These are phyloP conservation scores for Caenorhabditis drosophilae DNA, from an alignment of 2,888 invertebrate genomes.

Conservation along the genomic window DNA sequence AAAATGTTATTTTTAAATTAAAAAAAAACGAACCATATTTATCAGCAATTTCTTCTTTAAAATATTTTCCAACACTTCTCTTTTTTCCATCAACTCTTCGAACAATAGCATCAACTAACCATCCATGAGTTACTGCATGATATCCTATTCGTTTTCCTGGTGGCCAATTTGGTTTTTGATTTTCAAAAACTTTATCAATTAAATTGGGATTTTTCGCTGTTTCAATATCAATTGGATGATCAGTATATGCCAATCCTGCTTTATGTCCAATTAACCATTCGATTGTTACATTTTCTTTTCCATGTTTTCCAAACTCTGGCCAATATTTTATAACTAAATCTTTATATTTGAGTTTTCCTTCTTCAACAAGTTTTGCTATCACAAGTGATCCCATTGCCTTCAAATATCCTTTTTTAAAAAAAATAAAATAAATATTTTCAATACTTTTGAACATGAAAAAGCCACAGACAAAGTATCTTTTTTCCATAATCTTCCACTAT, in stretches of 20 bases:
- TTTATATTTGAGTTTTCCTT: constrained; percentile 69
- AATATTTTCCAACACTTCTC: constrained; percentile 67
- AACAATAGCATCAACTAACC: constrained; percentile 64
- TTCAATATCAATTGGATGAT: constrained; percentile 65
- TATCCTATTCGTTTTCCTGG: constrained; percentile 69
- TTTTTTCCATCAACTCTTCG: constrained; percentile 51
- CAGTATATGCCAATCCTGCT: constrained; percentile 69
- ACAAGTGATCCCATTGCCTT: constrained; percentile 61
- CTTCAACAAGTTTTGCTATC: constrained; percentile 69
- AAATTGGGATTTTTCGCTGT: constrained; percentile 64
- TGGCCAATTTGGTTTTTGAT: constrained; percentile 60
- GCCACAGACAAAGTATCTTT: constrained; percentile 56
- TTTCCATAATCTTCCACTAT: constrained; percentile 52
- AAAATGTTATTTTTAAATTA: not conserved
- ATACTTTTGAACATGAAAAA: constrained; percentile 53
- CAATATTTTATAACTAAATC: constrained; percentile 69
- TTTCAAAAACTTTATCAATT: constrained; percentile 68
- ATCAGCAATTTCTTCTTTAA: constrained; percentile 59
- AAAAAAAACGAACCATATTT: constrained; percentile 33
- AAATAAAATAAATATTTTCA: constrained; percentile 1
- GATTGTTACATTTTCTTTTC: constrained; percentile 70
- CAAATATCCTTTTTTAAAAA: constrained; percentile 3
- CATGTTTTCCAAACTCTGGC: constrained; percentile 71
- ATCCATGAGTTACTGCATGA: constrained; percentile 71
- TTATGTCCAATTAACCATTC: constrained; percentile 59